phyloP scores from a whole-genome alignment of 2,113 vertebrate species.

The Neogobius melanostomus region DNA sequence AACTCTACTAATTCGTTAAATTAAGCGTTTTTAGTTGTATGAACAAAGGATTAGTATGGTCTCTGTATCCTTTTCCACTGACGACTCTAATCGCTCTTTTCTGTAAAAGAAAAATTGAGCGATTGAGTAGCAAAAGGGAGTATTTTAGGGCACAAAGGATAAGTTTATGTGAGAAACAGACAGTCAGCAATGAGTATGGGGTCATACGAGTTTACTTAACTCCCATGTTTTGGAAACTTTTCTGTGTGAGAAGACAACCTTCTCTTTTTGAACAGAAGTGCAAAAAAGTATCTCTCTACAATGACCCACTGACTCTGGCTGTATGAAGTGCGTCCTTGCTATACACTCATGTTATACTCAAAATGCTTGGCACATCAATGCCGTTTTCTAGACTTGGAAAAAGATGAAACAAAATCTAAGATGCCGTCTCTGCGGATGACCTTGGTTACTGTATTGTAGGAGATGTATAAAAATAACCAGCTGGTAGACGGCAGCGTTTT shows the following conservation, averaged over 20 bases:
- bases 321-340: not conserved
- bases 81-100: too few species aligned
- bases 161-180: too few species aligned
- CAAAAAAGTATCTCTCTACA: not conserved
- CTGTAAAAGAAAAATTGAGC: too few species aligned
- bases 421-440: not conserved
- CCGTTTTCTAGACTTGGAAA: not conserved
- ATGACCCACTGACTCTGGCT: not conserved
- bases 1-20: too few species aligned
- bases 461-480: slow-evolving; percentile 5
- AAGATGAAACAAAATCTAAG: not conserved
- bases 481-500: not conserved
- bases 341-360: not conserved
- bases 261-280: not conserved
- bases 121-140: too few species aligned
- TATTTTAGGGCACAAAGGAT: too few species aligned
- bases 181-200: too few species aligned
- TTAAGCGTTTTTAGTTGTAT: too few species aligned
- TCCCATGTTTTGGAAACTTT: not conserved
- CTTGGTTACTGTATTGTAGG: not conserved
- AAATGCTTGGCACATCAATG: not conserved
- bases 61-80: too few species aligned
- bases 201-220: not conserved
- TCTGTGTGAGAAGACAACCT: not conserved
- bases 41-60: too few species aligned